Conservation (phyloP, 2,113 vertebrate species). For the Zosterops lateralis region DNA sequence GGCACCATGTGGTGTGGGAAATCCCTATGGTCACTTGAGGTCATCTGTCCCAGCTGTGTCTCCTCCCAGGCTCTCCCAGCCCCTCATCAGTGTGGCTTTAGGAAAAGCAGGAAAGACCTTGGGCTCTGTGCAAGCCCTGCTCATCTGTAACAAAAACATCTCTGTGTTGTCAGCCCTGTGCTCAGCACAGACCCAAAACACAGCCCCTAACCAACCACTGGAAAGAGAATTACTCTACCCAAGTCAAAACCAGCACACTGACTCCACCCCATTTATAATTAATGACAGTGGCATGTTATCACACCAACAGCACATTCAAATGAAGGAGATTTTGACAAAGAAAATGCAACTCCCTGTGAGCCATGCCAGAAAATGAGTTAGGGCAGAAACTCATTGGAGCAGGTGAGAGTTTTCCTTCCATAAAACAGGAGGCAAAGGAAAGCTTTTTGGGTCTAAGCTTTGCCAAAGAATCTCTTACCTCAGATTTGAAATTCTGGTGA, state of each 20-base stretch:
- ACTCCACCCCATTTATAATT: not conserved
- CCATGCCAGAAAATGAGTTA: not conserved
- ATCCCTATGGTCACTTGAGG: no score
- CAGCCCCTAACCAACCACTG: no score
- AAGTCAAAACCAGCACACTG: not conserved
- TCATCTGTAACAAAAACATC: not conserved
- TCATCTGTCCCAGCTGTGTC: not conserved
- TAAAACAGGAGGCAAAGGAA: not conserved
- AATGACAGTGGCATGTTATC: not conserved
- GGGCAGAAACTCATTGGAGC: not conserved
- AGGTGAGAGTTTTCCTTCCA: not conserved
- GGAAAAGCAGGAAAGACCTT: not conserved
- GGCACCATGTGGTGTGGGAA: not conserved
- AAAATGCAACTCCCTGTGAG: not conserved
- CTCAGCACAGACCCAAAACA: not conserved
- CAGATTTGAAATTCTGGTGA: not conserved
- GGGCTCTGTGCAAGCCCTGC: not conserved
- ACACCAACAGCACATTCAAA: not conserved
- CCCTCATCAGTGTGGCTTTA: accelerated
- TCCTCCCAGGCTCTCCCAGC: not conserved
- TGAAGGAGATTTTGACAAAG: not conserved
- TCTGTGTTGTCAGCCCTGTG: accelerated
- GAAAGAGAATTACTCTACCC: not conserved
- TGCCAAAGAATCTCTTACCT: not conserved
- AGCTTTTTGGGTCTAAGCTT: not conserved